A percentile compares a stretch with the other conserved stretches of the same genome.
phyloP scores from a whole-genome alignment of 2,797 vertebrate genomes.

The Sebastes aleutianus region DNA sequence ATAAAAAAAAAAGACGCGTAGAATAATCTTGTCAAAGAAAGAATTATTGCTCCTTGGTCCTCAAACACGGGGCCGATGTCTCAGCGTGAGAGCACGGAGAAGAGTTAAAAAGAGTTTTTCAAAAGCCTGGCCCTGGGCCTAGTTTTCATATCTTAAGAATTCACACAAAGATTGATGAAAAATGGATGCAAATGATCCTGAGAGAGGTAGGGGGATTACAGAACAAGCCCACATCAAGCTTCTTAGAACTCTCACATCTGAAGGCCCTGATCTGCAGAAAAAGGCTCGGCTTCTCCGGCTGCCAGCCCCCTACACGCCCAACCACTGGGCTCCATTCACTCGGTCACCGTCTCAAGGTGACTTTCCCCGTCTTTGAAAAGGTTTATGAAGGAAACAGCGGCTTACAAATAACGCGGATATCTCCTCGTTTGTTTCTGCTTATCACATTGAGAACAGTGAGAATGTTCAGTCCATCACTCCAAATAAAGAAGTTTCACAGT shows the following conservation, averaged over 20 bases:
- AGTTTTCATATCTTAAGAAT: constrained; percentile 70
- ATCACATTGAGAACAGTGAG: neutral
- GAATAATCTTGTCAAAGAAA: constrained; percentile 59
- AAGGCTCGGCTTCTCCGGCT: constrained; percentile 49
- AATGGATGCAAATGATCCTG: constrained; percentile 78
- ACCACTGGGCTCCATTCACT: constrained; percentile 39
- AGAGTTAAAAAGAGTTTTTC: constrained; percentile 52
- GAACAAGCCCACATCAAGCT: constrained; percentile 64
- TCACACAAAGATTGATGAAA: constrained; percentile 76
- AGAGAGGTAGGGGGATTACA: constrained; percentile 68
- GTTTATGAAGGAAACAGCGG: constrained; percentile 49
- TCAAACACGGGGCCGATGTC: constrained; percentile 45
- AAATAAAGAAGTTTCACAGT: neutral
- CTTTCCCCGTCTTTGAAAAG: constrained; percentile 61
- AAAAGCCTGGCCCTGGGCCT: constrained; percentile 65
- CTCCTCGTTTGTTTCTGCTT: constrained; percentile 13
- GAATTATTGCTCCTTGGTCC: constrained; percentile 49
- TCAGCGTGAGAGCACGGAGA: constrained; percentile 41
- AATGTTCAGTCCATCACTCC: neutral
- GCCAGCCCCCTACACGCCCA: constrained; percentile 42
- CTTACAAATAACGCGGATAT: constrained; percentile 35
- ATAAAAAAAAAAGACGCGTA: constrained; percentile 11
- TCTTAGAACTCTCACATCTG: constrained; percentile 71
- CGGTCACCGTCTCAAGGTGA: constrained; percentile 71
- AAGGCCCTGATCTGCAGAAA: constrained; percentile 62